phyloP scores from a whole-genome alignment of 1,140 invertebrate species.

The Drosophila neocordata region DNA sequence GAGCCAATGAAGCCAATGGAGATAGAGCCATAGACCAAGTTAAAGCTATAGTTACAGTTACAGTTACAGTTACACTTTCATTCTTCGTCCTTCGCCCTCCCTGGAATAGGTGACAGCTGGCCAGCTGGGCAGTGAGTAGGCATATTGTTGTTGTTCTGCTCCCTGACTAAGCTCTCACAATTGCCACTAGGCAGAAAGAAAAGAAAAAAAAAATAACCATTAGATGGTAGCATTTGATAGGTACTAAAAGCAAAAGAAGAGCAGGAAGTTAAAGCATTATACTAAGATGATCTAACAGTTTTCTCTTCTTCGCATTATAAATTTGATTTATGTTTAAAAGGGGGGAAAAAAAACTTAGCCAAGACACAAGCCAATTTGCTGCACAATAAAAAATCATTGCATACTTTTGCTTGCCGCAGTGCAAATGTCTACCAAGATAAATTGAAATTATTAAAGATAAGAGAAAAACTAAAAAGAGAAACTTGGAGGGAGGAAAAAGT shows the following conservation, averaged over 20 bases:
- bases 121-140: constrained; percentile 63
- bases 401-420: constrained; percentile 37
- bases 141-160: constrained; percentile 65
- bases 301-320: constrained; percentile 3
- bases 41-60: constrained; percentile 11
- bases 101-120: constrained; percentile 44
- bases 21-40: constrained; percentile 19
- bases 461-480: too few species aligned
- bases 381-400: constrained; percentile 33
- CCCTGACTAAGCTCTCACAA: constrained; percentile 52
- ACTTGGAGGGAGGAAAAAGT: too few species aligned
- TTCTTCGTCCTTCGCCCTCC: neutral
- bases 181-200: constrained; percentile 52
- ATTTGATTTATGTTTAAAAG: constrained; percentile 41
- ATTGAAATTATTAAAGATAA: too few species aligned
- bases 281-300: constrained; percentile 11
- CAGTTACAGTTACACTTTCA: constrained; percentile 12
- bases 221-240: constrained; percentile 18
- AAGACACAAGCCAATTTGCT: constrained; percentile 25
- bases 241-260: neutral
- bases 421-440: neutral
- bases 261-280: constrained; percentile 10
- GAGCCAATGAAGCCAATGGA: constrained; percentile 25
- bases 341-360: neutral
- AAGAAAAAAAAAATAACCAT: constrained; percentile 12